These are phyloP conservation scores for Chlorodrepanis virens DNA, from an alignment of 2,113 vertebrate genomes.

Conservation along the genomic window DNA sequence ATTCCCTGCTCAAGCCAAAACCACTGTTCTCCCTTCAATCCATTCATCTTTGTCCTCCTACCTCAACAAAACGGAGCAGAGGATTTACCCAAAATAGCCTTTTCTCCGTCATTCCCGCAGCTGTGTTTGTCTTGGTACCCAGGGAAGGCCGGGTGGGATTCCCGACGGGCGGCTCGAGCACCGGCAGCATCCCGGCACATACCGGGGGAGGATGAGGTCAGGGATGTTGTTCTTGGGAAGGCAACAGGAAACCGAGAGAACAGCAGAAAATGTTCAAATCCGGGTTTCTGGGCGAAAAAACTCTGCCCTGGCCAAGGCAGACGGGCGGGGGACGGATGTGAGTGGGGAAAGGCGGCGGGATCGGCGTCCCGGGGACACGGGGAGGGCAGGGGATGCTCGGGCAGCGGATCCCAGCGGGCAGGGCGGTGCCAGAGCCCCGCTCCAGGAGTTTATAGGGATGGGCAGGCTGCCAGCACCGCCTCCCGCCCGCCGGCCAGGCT, in stretches of 20 bases:
- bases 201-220: conserved; percentile 49
- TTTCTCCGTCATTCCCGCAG: neutral
- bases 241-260: conserved; percentile 51
- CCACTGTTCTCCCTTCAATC: neutral
- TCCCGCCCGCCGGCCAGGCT: neutral
- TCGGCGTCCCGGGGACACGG: rapidly evolving
- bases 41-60: conserved; percentile 13
- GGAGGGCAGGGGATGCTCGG: neutral
- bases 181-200: neutral
- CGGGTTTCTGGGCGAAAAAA: conserved; percentile 14
- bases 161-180: neutral
- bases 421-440: neutral
- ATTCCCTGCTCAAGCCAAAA: neutral
- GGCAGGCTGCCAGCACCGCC: neutral
- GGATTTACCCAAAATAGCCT: conserved; percentile 14
- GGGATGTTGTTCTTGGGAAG: conserved; percentile 60
- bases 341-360: neutral
- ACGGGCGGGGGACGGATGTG: neutral
- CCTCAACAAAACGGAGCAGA: neutral
- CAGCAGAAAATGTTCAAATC: conserved; percentile 39
- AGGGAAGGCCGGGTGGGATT: neutral
- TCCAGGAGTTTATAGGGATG: neutral
- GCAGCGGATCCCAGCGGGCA: neutral
- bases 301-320: neutral
- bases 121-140: conserved; percentile 15